Evolutionary conservation across 2,113 vertebrate species (phyloP).

Genomic region (Sander lucioperca): DNA sequence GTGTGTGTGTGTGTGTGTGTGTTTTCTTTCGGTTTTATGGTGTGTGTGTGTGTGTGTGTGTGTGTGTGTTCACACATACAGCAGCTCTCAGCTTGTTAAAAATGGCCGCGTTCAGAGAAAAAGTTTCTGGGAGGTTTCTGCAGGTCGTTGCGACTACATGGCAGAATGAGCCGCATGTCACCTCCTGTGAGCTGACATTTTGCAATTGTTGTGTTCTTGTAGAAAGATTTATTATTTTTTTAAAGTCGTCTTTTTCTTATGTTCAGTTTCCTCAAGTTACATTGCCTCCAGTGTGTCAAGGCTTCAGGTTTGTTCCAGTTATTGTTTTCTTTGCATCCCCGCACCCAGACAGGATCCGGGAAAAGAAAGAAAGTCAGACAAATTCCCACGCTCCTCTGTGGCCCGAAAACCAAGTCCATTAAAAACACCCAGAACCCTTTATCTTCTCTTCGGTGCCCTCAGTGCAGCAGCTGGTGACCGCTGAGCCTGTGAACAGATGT

Average conservation of each 20-base stretch:
- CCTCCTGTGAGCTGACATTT: conserved; percentile 22
- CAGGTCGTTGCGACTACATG: conserved; percentile 44
- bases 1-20: conserved; percentile 23
- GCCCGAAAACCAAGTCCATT: background rate
- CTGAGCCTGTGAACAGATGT: background rate
- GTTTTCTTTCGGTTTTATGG: no score
- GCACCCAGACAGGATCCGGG: background rate
- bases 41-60: conserved; percentile 1
- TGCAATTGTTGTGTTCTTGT: no score
- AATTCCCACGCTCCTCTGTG: background rate
- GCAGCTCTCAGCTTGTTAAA: conserved; percentile 24
- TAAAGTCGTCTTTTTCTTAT: background rate
- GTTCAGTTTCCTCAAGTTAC: background rate
- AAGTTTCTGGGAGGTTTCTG: conserved; percentile 41
- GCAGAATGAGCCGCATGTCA: conserved; percentile 40
- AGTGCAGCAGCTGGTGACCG: background rate
- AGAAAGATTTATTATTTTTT: no score
- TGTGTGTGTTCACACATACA: conserved; percentile 9
- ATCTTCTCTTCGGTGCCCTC: background rate
- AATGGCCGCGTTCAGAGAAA: conserved; percentile 12
- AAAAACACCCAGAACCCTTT: conserved; percentile 19
- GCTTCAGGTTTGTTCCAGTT: background rate
- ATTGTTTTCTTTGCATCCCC: background rate
- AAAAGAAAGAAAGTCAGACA: background rate
- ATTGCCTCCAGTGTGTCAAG: conserved; percentile 19